Conservation (phyloP, 2,888 invertebrate genomes). For the Stictocephala bisonia region DNA sequence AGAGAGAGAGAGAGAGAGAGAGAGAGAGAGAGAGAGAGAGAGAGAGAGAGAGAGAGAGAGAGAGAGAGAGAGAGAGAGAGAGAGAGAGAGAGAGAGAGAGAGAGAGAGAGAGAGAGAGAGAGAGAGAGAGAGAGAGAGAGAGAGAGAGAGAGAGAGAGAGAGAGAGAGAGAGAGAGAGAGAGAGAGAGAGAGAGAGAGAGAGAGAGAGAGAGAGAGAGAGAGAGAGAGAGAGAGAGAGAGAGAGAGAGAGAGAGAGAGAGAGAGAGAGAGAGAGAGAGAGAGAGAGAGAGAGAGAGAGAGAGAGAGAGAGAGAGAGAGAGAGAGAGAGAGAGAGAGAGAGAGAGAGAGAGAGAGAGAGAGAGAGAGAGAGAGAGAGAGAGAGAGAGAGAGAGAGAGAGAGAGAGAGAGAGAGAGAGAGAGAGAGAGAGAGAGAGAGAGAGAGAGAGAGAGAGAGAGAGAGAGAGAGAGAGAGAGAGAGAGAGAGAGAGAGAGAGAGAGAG, state of each 20-base stretch:
- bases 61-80: conserved; percentile 48
- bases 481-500: conserved; percentile 35
- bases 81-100: conserved; percentile 55
- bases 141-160: conserved; percentile 48
- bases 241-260: neutral
- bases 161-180: conserved; percentile 43
- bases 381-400: neutral
- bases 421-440: neutral
- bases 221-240: neutral
- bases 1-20: neutral
- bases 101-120: conserved; percentile 57
- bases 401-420: neutral
- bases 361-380: neutral
- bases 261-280: conserved; percentile 20
- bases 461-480: neutral
- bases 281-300: neutral
- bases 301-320: neutral
- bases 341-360: neutral
- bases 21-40: conserved; percentile 8
- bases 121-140: conserved; percentile 49
- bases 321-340: neutral
- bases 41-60: conserved; percentile 45
- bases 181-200: conserved; percentile 45
- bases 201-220: conserved; percentile 25
- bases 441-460: neutral